A percentile compares a stretch with the other conserved stretches of the same genome.
Evolutionary conservation across 2,113 vertebrate species (phyloP).

Genomic region (Rhea americana): DNA sequence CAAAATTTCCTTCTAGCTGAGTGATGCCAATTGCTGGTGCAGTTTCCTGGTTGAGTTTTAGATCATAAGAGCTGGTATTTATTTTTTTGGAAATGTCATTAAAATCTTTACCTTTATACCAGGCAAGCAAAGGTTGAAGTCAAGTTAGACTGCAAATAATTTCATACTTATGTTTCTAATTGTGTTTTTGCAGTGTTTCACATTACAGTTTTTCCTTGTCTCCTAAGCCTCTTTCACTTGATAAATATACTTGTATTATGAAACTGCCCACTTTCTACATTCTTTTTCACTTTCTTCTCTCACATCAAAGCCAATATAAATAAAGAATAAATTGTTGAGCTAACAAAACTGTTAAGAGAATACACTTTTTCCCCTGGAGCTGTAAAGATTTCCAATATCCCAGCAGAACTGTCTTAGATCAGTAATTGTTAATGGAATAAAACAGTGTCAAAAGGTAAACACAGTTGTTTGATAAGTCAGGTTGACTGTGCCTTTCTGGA

Average conservation of each 20-base stretch:
- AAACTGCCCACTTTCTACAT: constrained; percentile 48
- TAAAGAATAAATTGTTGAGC: constrained; percentile 60
- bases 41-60: constrained; percentile 15
- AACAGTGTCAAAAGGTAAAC: constrained; percentile 70
- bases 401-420: constrained; percentile 51
- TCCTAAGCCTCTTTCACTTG: constrained; percentile 33
- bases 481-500: constrained; percentile 69
- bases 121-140: constrained; percentile 22
- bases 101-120: background rate
- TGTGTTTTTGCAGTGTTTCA: constrained; percentile 58
- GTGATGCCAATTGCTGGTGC: background rate
- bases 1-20: background rate
- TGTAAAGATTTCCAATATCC: constrained; percentile 58
- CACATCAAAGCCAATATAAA: constrained; percentile 64
- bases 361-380: constrained; percentile 36
- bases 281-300: constrained; percentile 59
- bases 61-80: background rate
- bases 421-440: constrained; percentile 58
- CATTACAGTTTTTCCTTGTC: constrained; percentile 37
- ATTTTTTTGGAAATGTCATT: constrained; percentile 34
- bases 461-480: constrained; percentile 63
- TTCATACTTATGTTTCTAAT: constrained; percentile 27
- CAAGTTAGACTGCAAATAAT: constrained; percentile 18
- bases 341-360: constrained; percentile 59
- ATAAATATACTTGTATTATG: constrained; percentile 52